Conservation (phyloP, 2,113 vertebrate species). For the Phalacrocorax pelagicus region DNA sequence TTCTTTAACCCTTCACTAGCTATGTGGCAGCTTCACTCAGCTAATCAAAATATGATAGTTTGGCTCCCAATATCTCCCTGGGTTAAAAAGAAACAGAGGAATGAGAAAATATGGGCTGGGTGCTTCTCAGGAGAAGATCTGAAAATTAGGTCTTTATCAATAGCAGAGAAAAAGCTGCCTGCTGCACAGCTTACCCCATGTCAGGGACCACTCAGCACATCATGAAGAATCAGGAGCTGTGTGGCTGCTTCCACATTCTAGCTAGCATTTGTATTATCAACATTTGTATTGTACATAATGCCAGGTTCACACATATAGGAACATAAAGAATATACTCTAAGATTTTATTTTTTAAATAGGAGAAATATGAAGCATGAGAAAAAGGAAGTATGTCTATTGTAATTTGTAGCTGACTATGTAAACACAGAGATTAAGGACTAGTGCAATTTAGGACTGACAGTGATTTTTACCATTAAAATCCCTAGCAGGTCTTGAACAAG, state of each 20-base stretch:
- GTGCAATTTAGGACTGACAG: neutral
- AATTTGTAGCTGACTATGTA: neutral
- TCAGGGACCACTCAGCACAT: neutral
- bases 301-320: neutral
- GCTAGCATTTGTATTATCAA: neutral
- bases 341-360: neutral
- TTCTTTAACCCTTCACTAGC: constrained; percentile 51
- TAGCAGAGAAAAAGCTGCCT: neutral
- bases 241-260: neutral
- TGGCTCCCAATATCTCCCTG: neutral
- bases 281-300: neutral
- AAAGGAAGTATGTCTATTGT: neutral
- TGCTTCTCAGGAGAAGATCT: neutral
- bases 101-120: neutral
- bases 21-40: neutral
- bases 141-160: neutral
- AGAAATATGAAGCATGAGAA: neutral
- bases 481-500: neutral
- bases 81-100: neutral
- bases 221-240: rapidly evolving
- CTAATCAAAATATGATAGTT: neutral
- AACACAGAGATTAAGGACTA: neutral
- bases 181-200: neutral
- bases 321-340: neutral
- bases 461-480: neutral